These are phyloP conservation scores for Philaethria dido DNA, from an alignment of 2,888 invertebrate species.

Conservation along the genomic window DNA sequence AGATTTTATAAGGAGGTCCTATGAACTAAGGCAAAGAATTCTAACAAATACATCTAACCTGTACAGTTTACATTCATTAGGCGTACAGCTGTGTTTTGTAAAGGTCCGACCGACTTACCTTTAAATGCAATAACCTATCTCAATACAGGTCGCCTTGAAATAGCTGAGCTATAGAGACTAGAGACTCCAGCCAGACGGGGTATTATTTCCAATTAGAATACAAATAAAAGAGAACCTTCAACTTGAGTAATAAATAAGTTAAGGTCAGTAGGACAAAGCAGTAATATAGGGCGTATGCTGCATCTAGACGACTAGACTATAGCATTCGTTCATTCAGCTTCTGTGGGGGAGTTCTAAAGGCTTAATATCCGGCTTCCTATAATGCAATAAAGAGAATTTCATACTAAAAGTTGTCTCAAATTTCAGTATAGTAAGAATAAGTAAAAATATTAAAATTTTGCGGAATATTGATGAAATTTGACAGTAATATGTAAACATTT, in stretches of 20 bases:
- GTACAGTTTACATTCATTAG: conserved; percentile 44
- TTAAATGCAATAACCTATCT: conserved; percentile 76
- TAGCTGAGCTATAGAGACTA: conserved; percentile 68
- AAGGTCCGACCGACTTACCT: conserved; percentile 60
- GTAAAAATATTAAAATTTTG: not conserved
- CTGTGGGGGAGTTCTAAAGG: conserved; percentile 56
- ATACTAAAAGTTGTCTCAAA: conserved; percentile 31
- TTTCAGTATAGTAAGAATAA: not conserved
- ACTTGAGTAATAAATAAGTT: conserved; percentile 75
- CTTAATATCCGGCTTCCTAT: conserved; percentile 49
- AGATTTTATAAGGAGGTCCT: conserved; percentile 36
- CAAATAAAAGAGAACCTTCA: conserved; percentile 74
- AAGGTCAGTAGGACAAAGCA: conserved; percentile 71
- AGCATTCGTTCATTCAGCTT: conserved; percentile 51
- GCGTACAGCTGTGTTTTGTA: conserved; percentile 72
- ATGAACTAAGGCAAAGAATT: conserved; percentile 25
- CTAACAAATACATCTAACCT: conserved; percentile 46
- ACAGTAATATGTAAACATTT: not conserved
- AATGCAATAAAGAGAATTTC: conserved; percentile 29
- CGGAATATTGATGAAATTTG: not conserved
- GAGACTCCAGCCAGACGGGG: conserved; percentile 65
- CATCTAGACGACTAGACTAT: conserved; percentile 75
- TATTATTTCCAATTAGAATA: conserved; percentile 60
- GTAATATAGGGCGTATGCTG: conserved; percentile 56
- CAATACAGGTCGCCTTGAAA: conserved; percentile 73